phyloP scores from a whole-genome alignment of 1,140 invertebrate genomes.

The Stratiolaelaps scimitus region DNA sequence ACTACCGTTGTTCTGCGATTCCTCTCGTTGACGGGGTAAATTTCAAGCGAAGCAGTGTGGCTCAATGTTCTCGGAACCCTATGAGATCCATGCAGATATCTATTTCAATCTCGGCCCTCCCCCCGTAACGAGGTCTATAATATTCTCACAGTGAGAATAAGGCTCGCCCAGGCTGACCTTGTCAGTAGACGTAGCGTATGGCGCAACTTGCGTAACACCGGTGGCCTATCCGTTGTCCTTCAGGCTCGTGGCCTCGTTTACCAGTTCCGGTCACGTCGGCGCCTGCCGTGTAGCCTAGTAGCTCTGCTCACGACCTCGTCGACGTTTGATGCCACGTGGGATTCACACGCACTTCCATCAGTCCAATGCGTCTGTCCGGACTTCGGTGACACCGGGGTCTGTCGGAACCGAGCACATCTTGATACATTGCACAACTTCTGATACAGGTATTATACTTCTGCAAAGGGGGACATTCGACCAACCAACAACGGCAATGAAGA shows the following conservation, averaged over 20 bases:
- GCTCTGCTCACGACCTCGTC: background rate
- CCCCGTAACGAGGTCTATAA: no score
- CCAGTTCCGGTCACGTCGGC: slow-evolving; percentile 67
- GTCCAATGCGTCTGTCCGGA: slow-evolving; percentile 8
- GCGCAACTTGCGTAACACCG: background rate
- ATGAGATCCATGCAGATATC: no score
- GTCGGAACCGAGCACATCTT: background rate
- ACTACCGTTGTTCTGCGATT: no score
- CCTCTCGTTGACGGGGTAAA: no score
- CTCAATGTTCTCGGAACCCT: no score
- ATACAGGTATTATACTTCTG: no score
- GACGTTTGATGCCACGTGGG: slow-evolving; percentile 16
- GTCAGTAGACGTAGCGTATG: background rate
- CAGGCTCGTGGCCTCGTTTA: slow-evolving; percentile 72
- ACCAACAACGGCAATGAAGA: no score
- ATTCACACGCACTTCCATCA: slow-evolving; percentile 4
- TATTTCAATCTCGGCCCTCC: no score
- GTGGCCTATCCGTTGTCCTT: slow-evolving; percentile 33
- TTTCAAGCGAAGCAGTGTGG: no score
- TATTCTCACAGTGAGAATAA: no score
- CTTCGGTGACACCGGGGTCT: slow-evolving; percentile 9
- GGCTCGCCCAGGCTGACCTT: no score
- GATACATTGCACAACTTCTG: background rate
- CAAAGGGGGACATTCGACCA: no score
- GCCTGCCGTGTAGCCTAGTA: slow-evolving; percentile 70